A percentile compares a stretch with the other conserved stretches of the same genome.
phyloP scores from a whole-genome alignment of 2,113 vertebrate genomes.

The Pangasianodon gigas region DNA sequence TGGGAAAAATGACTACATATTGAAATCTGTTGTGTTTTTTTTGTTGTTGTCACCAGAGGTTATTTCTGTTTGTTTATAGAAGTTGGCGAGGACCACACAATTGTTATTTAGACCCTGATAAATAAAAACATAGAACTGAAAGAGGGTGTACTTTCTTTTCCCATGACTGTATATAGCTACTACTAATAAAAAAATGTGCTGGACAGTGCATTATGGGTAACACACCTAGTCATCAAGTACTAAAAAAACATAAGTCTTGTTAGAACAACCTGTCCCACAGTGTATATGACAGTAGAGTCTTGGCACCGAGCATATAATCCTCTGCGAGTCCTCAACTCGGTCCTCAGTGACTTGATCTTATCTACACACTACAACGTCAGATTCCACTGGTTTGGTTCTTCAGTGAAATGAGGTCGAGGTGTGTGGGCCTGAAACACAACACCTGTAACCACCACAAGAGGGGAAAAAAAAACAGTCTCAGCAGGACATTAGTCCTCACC shows the following conservation, averaged over 20 bases:
- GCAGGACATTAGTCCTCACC: constrained; percentile 16
- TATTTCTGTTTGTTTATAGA: too few relatives aligned
- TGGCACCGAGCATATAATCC: neutral
- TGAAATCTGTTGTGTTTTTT: neutral
- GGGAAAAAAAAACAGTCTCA: neutral
- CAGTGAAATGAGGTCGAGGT: neutral
- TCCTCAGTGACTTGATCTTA: neutral
- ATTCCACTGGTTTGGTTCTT: neutral
- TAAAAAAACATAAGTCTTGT: neutral
- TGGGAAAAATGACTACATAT: too few relatives aligned
- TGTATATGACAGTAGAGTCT: neutral
- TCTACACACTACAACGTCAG: neutral
- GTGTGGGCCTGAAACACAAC: constrained; percentile 9
- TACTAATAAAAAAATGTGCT: neutral
- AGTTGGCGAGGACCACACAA: neutral
- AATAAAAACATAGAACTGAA: neutral
- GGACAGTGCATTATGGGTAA: neutral
- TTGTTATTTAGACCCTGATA: neutral
- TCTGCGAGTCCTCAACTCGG: neutral
- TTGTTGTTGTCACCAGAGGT: too few relatives aligned
- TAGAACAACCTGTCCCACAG: neutral
- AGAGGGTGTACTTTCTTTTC: neutral
- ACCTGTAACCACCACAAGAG: constrained; percentile 14
- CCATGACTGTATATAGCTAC: neutral
- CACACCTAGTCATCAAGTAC: neutral